Evolutionary conservation across 2,888 invertebrate genomes (phyloP).

Genomic region (Ophion ventricosus): DNA sequence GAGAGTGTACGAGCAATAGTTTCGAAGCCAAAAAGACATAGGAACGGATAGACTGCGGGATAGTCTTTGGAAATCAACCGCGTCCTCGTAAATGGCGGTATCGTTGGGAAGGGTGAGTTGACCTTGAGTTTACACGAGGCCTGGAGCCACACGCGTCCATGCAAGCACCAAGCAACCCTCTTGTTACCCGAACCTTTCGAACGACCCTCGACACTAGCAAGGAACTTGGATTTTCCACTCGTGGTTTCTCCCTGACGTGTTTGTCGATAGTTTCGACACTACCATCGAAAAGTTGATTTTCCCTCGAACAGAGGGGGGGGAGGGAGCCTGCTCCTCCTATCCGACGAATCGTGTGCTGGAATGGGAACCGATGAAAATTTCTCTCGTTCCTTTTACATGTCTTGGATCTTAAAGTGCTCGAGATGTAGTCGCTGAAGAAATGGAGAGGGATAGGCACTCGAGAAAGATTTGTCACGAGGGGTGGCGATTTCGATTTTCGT

Average conservation of each 20-base stretch:
- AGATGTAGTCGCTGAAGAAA: neutral
- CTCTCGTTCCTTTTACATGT: neutral
- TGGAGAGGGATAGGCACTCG: neutral
- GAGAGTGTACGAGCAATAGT: constrained; percentile 1
- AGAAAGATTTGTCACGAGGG: constrained; percentile 18
- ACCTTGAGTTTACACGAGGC: constrained; percentile 28
- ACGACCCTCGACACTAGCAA: constrained; percentile 10
- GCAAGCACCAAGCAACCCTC: constrained; percentile 19
- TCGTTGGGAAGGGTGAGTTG: constrained; percentile 24
- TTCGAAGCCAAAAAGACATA: constrained; percentile 3
- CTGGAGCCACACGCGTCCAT: neutral
- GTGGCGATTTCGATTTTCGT: too few species aligned
- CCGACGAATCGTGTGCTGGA: neutral
- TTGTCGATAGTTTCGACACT: constrained; percentile 58
- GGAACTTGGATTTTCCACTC: constrained; percentile 21
- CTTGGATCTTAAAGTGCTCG: neutral
- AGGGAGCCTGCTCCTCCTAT: neutral
- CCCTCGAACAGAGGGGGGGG: constrained; percentile 16
- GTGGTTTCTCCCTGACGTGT: constrained; percentile 47
- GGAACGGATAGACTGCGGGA: neutral
- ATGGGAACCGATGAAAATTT: constrained; percentile 17
- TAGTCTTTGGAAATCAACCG: constrained; percentile 7
- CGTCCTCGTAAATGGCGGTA: constrained; percentile 23
- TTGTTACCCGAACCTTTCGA: constrained; percentile 36
- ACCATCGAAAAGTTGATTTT: constrained; percentile 55